Evolutionary conservation across 2,797 vertebrate genomes (phyloP).

Genomic region (Holocentrus rufus): DNA sequence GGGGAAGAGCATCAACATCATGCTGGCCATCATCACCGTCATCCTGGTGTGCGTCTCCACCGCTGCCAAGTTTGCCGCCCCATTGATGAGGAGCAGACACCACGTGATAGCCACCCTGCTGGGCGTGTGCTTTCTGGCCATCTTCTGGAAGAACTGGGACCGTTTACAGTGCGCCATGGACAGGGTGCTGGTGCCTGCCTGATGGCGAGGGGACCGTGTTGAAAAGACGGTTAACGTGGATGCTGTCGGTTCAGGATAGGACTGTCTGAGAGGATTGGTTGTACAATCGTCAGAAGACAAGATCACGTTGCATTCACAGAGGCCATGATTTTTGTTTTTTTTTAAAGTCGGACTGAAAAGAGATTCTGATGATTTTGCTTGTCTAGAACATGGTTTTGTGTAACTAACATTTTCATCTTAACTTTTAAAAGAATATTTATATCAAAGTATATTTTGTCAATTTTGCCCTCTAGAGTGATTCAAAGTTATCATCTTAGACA

Average conservation of each 20-base stretch:
- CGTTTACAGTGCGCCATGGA: slow-evolving; percentile 82
- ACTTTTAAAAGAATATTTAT: slow-evolving; percentile 54
- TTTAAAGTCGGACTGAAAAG: slow-evolving; percentile 54
- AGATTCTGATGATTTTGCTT: slow-evolving; percentile 11
- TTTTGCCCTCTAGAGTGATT: slow-evolving; percentile 12
- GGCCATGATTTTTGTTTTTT: slow-evolving; percentile 40
- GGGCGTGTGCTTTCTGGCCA: slow-evolving; percentile 86
- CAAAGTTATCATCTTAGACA: slow-evolving; percentile 26
- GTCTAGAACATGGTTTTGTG: slow-evolving; percentile 61
- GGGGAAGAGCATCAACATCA: slow-evolving; percentile 96
- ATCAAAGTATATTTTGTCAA: slow-evolving; percentile 41
- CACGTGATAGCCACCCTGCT: slow-evolving; percentile 89
- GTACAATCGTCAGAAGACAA: slow-evolving; percentile 72
- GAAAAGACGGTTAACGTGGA: slow-evolving; percentile 21
- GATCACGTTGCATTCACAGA: slow-evolving; percentile 33
- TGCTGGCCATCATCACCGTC: slow-evolving; percentile 95
- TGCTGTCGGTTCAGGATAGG: slow-evolving; percentile 37
- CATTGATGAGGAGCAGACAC: slow-evolving; percentile 91
- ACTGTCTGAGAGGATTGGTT: slow-evolving; percentile 74
- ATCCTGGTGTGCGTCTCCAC: slow-evolving; percentile 97
- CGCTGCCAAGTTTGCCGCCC: slow-evolving; percentile 92
- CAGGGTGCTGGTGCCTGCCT: slow-evolving; percentile 86
- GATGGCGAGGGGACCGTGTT: slow-evolving; percentile 54
- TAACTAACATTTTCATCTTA: slow-evolving; percentile 53
- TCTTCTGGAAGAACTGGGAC: slow-evolving; percentile 96